Percentiles rank a stretch among this genome's conserved stretches.
phyloP scores from a whole-genome alignment of 2,888 invertebrate genomes.

The Agrochola circellaris region DNA sequence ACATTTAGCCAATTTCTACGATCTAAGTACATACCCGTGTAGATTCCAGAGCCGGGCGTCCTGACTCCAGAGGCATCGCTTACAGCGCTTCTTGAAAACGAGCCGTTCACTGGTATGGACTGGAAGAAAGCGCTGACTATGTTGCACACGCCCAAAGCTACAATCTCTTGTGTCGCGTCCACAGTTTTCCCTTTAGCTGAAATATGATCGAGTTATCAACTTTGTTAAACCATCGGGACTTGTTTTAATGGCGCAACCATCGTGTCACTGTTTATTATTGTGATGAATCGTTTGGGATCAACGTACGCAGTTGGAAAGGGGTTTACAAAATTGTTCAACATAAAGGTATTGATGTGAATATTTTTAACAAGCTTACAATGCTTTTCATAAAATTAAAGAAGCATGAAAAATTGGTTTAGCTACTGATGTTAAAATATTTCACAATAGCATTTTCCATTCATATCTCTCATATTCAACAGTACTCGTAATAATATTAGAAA shows the following conservation, averaged over 20 bases:
- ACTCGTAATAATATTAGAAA: background rate
- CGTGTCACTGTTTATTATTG: slow-evolving; percentile 63
- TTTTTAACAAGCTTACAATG: background rate
- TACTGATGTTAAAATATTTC: background rate
- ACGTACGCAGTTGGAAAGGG: slow-evolving; percentile 6
- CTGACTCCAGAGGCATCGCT: slow-evolving; percentile 95
- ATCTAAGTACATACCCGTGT: slow-evolving; percentile 90
- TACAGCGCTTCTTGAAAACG: slow-evolving; percentile 94
- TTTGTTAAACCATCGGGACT: slow-evolving; percentile 71
- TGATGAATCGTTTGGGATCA: slow-evolving; percentile 66
- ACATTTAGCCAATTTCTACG: slow-evolving; percentile 35
- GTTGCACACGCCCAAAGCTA: slow-evolving; percentile 94
- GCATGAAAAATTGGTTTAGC: background rate
- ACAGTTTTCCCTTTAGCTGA: slow-evolving; percentile 93
- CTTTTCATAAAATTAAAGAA: background rate
- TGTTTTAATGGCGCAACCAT: slow-evolving; percentile 65
- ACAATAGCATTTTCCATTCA: background rate
- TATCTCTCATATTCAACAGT: background rate
- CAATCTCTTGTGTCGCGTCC: slow-evolving; percentile 95
- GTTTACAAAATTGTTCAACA: slow-evolving; percentile 8
- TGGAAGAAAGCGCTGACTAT: slow-evolving; percentile 93
- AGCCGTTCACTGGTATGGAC: slow-evolving; percentile 95
- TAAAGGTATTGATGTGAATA: slow-evolving; percentile 9
- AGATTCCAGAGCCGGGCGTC: slow-evolving; percentile 94
- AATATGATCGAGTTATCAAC: slow-evolving; percentile 70